phyloP scores from a whole-genome alignment of 2,888 invertebrate species.

The Mythimna ferrago region DNA sequence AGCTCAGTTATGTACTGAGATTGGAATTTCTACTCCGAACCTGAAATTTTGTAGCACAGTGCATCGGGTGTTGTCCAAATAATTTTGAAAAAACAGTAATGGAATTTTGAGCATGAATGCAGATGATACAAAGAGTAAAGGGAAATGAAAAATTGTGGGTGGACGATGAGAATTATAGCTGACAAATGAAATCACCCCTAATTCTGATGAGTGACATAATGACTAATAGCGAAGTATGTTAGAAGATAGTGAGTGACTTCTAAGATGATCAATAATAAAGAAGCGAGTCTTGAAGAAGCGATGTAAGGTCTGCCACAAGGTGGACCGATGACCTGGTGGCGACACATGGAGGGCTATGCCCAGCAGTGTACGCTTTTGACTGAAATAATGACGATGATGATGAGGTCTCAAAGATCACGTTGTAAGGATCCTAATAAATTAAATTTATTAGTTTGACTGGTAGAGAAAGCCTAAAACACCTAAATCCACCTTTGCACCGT shows the following conservation, averaged over 20 bases:
- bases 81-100: not conserved
- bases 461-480: too few relatives aligned
- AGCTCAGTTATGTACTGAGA: conserved; percentile 12
- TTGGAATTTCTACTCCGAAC: conserved; percentile 21
- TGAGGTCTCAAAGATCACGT: too few relatives aligned
- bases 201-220: not conserved
- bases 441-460: too few relatives aligned
- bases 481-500: too few relatives aligned
- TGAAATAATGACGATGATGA: too few relatives aligned
- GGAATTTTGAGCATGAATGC: not conserved
- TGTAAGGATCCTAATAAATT: too few relatives aligned
- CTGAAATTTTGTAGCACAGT: conserved; percentile 2
- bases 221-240: not conserved
- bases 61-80: not conserved
- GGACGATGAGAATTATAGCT: not conserved
- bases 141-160: not conserved
- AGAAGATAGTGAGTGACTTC: not conserved
- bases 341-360: too few relatives aligned
- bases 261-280: not conserved
- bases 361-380: too few relatives aligned
- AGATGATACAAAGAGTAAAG: not conserved
- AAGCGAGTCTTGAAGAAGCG: too few relatives aligned
- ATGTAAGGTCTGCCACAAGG: too few relatives aligned
- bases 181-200: not conserved
- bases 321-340: too few relatives aligned